Evolutionary conservation across 2,797 vertebrate species (phyloP).

Genomic region (Hemitrygon akajei): DNA sequence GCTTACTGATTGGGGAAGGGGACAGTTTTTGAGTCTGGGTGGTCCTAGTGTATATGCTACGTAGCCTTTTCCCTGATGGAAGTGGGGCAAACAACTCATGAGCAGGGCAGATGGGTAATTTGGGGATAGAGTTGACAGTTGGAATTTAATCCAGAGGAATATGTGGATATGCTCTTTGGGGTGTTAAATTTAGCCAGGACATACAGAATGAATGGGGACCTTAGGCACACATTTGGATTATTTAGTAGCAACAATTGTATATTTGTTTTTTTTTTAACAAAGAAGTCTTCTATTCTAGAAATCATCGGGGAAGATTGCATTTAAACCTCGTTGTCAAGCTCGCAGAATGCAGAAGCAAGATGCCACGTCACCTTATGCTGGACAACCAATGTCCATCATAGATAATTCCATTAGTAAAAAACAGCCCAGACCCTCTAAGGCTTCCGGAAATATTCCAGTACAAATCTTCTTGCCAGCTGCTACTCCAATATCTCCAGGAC

Average conservation of each 20-base stretch:
- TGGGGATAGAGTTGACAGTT: too few species aligned
- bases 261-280: background rate
- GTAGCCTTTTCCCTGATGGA: too few species aligned
- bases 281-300: constrained; percentile 57
- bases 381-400: constrained; percentile 48
- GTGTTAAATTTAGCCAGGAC: too few species aligned
- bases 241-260: constrained; percentile 34
- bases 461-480: constrained; percentile 53
- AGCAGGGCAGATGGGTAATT: too few species aligned
- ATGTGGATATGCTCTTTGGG: too few species aligned
- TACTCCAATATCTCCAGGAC: constrained; percentile 40
- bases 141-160: too few species aligned
- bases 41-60: too few species aligned
- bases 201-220: too few species aligned
- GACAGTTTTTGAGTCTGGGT: too few species aligned
- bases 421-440: constrained; percentile 41
- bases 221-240: background rate
- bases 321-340: constrained; percentile 57
- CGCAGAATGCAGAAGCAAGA: constrained; percentile 40
- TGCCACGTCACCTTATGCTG: constrained; percentile 27
- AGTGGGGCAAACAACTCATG: too few species aligned
- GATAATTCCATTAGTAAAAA: constrained; percentile 46
- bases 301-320: constrained; percentile 60
- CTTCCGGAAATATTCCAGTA: constrained; percentile 52
- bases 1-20: too few species aligned